phyloP scores from a whole-genome alignment of 2,888 invertebrate genomes.

The Polyommatus icarus region DNA sequence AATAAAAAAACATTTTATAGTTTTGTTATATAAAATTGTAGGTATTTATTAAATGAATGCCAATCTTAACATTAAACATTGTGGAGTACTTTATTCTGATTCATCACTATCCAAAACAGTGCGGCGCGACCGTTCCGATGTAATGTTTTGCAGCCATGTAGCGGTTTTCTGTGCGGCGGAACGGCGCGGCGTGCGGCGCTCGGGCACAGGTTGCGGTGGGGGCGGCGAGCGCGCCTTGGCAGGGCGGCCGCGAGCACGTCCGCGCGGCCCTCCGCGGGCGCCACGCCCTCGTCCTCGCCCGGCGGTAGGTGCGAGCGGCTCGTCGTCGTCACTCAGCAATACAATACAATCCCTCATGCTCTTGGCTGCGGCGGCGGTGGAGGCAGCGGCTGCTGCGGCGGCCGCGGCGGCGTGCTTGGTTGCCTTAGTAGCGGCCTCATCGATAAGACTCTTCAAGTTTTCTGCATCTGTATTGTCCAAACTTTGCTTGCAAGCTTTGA shows the following conservation, averaged over 20 bases:
- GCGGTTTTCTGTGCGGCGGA: conserved; percentile 61
- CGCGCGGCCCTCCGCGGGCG: conserved; percentile 38
- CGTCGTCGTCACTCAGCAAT: conserved; percentile 64
- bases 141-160: conserved; percentile 60
- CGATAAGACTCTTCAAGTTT: conserved; percentile 53
- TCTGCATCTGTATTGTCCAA: conserved; percentile 63
- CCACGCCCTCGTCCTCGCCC: conserved; percentile 42
- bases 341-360: conserved; percentile 54
- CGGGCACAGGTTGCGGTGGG: conserved; percentile 42
- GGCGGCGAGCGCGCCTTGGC: conserved; percentile 40
- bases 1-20: background rate
- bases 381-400: conserved; percentile 42
- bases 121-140: conserved; percentile 48
- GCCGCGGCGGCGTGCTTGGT: conserved; percentile 43
- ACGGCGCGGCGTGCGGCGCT: conserved; percentile 68
- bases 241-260: conserved; percentile 36
- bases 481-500: conserved; percentile 59
- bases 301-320: conserved; percentile 39
- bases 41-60: background rate
- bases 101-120: conserved; percentile 63
- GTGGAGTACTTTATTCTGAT: conserved; percentile 51
- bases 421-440: conserved; percentile 49
- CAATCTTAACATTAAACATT: background rate
- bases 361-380: conserved; percentile 46
- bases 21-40: background rate